A percentile compares a stretch with the other conserved stretches of the same genome.
Conservation (phyloP, 2,888 invertebrate genomes). For the Incurvaria masculella region DNA sequence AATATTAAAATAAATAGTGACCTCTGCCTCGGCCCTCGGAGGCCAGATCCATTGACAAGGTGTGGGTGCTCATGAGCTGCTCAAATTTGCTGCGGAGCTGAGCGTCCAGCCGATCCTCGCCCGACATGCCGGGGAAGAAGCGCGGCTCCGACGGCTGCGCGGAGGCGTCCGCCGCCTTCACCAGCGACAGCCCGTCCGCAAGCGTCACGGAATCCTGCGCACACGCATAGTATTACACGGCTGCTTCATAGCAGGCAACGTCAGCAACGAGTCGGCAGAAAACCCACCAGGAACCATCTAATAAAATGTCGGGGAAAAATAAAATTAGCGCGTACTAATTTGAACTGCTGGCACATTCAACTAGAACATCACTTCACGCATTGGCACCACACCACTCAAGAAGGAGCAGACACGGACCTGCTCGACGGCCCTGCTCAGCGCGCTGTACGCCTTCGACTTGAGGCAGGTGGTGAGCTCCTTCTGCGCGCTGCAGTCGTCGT, state of each 20-base stretch:
- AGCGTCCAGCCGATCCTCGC: conserved; percentile 53
- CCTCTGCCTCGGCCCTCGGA: conserved; percentile 52
- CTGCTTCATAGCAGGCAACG: conserved; percentile 15
- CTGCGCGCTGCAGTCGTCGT: conserved; percentile 61
- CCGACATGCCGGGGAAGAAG: conserved; percentile 52
- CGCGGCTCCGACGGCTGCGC: conserved; percentile 55
- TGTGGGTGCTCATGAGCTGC: conserved; percentile 62
- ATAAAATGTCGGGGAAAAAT: not conserved
- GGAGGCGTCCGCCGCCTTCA: conserved; percentile 55
- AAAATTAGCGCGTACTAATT: too few species aligned
- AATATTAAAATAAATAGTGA: conserved; percentile 19
- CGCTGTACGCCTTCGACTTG: conserved; percentile 59
- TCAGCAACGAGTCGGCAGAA: conserved; percentile 17
- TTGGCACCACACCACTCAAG: too few species aligned
- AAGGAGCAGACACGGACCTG: conserved; percentile 46
- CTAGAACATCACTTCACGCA: too few species aligned
- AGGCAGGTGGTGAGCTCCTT: conserved; percentile 59
- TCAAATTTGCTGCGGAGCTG: conserved; percentile 53
- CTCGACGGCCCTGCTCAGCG: conserved; percentile 57
- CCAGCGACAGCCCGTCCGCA: conserved; percentile 57
- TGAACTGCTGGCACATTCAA: too few species aligned
- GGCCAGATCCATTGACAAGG: conserved; percentile 60
- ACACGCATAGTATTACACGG: conserved; percentile 29
- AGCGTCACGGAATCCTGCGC: conserved; percentile 58
- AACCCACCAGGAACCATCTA: conserved; percentile 15